These are phyloP conservation scores for Malachius bipustulatus DNA, from an alignment of 2,888 invertebrate species.

Conservation along the genomic window DNA sequence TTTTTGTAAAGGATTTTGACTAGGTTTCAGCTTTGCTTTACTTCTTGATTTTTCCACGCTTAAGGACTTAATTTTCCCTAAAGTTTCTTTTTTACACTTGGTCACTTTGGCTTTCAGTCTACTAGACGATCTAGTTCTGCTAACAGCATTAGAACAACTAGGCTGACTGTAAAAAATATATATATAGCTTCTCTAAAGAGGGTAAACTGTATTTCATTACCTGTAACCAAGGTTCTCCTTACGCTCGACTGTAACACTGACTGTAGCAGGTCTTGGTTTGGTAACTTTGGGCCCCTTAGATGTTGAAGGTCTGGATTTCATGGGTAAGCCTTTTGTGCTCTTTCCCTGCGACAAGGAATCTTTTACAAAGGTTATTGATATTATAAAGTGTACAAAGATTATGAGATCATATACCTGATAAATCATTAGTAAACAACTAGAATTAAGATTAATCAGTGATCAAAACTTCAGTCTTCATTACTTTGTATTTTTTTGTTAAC, in stretches of 20 bases:
- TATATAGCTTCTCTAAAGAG: no score
- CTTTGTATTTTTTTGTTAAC: no score
- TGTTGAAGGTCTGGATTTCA: conserved; percentile 25
- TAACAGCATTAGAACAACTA: conserved; percentile 22
- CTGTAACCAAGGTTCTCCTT: conserved; percentile 29
- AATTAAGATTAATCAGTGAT: no score
- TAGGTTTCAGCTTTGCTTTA: no score
- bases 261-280: conserved; percentile 19
- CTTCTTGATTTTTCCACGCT: no score
- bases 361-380: conserved; percentile 26
- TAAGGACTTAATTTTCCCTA: no score
- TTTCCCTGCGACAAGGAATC: conserved; percentile 33
- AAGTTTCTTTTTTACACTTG: no score
- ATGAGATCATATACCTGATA: no score
- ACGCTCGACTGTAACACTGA: conserved; percentile 28
- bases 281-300: conserved; percentile 20
- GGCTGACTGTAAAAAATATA: conserved; percentile 27
- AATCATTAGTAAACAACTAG: no score
- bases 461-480: no score
- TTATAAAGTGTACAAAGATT: background rate
- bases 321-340: conserved; percentile 22
- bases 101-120: background rate
- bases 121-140: conserved; percentile 18
- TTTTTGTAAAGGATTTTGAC: no score
- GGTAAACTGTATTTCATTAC: no score